Base-by-base conservation (phyloP, 2,888 invertebrate genomes). In the Petrophora chlorosata region DNA sequence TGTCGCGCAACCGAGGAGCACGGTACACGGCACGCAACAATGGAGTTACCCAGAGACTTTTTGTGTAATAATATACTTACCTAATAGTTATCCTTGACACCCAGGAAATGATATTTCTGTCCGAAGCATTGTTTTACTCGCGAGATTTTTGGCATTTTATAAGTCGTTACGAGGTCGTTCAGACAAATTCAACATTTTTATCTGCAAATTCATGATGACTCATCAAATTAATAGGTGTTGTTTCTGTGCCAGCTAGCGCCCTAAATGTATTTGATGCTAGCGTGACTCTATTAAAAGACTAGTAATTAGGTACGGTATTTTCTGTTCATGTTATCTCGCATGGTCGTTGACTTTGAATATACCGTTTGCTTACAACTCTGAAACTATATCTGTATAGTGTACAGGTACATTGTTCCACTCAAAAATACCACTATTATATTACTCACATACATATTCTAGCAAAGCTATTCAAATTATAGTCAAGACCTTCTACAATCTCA, bases 301-400 rank as follows among this genome's bases (percentile, higher is more conserved):
- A 59, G 61, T 73, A 63, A 63, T 58, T 67, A 59, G 61, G 73
- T 79, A 76, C 83, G 77, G 78, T 81, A 77, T 79, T 73, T 64
- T 71, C 70, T 56, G 67, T 69, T 73, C 73, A 78, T 76, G 76
- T 76, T 70, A 76, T 74, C 70, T 70, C 72, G 61, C 67, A 67
- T 85, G 85, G 83, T 80, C 84, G 78, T 71, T 80, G 83, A 82
- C 84, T 80, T 72, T 49, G 9, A 58, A 60, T 79, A 69, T 84
- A 82, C 85, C 82, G 85, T 82, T 83, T 63, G 56, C 42, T 49
- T 57, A 34, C 43, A 57, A 51, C 65, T n/a, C n/a, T 53, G 56
- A 63, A 61, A 68, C 47, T 63, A 52, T 54, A 45, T 35, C 48
- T 25, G 19, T 4, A n/a, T n/a, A n/a, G n/a, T n/a, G n/a, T n/a